Percentiles rank a stretch among this genome's conserved stretches.
These are phyloP conservation scores for Sardina pilchardus DNA, from an alignment of 2,113 vertebrate species.

Conservation along the genomic window DNA sequence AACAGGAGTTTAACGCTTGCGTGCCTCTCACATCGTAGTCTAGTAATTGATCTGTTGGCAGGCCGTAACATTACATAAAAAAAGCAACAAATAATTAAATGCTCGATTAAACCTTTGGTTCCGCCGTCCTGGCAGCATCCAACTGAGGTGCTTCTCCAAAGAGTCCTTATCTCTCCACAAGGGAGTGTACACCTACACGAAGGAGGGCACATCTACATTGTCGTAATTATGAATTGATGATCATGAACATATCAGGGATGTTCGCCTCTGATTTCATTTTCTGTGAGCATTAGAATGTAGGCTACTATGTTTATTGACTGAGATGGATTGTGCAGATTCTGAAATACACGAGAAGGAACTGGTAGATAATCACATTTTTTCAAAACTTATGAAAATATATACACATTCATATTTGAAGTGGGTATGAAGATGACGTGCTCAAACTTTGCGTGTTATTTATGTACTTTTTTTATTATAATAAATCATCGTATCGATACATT, in stretches of 20 bases:
- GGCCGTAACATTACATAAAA: neutral
- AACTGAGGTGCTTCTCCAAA: neutral
- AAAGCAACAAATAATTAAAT: neutral
- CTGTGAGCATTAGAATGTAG: neutral
- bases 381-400: neutral
- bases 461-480: neutral
- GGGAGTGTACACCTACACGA: neutral
- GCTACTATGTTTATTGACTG: neutral
- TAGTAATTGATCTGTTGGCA: neutral
- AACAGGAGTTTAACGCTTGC: conserved; percentile 1
- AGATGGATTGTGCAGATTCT: neutral
- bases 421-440: neutral
- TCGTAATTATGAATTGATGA: neutral
- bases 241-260: neutral
- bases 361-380: neutral
- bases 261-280: neutral
- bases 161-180: neutral
- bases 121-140: neutral
- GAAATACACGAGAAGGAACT: neutral
- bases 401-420: neutral
- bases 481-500: neutral
- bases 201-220: neutral
- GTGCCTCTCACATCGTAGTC: neutral
- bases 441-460: neutral
- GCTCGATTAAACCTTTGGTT: neutral